phyloP scores from a whole-genome alignment of 2,888 invertebrate genomes.

The Endotricha flammealis region DNA sequence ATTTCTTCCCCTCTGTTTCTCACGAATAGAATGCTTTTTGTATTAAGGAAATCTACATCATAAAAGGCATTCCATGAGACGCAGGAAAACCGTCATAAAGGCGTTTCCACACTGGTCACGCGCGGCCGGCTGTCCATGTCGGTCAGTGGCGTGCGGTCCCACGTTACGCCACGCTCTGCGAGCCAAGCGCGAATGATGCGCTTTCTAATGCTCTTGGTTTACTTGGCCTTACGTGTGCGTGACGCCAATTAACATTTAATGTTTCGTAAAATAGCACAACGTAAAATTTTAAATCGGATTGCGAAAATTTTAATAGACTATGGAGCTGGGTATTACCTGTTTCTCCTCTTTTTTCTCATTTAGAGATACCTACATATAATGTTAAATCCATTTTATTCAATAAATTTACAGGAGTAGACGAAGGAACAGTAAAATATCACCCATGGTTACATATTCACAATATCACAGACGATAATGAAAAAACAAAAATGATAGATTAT shows the following conservation, averaged over 20 bases:
- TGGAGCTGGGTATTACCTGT: no score
- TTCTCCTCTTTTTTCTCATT: no score
- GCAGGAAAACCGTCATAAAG: constrained; percentile 29
- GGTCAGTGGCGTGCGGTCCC: constrained; percentile 65
- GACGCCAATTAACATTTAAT: constrained; percentile 13
- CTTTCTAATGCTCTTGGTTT: constrained; percentile 56
- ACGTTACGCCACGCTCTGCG: constrained; percentile 49
- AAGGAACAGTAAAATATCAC: no score
- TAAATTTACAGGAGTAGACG: no score
- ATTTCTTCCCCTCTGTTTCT: neutral
- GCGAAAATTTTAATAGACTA: neutral
- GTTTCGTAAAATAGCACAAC: constrained; percentile 14
- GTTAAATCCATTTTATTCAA: no score
- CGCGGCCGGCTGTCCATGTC: constrained; percentile 42
- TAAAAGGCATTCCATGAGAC: no score
- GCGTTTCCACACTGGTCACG: constrained; percentile 46
- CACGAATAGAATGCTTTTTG: no score
- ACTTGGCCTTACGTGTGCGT: constrained; percentile 14
- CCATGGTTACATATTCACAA: no score
- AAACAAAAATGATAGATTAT: no score
- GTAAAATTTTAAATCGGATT: constrained; percentile 6
- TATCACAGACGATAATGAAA: no score
- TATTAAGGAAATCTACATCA: no score
- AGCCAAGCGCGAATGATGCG: constrained; percentile 59
- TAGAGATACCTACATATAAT: no score